These are phyloP conservation scores for Dyspetes luteomarginatus DNA, from an alignment of 2,888 invertebrate species.

Conservation along the genomic window DNA sequence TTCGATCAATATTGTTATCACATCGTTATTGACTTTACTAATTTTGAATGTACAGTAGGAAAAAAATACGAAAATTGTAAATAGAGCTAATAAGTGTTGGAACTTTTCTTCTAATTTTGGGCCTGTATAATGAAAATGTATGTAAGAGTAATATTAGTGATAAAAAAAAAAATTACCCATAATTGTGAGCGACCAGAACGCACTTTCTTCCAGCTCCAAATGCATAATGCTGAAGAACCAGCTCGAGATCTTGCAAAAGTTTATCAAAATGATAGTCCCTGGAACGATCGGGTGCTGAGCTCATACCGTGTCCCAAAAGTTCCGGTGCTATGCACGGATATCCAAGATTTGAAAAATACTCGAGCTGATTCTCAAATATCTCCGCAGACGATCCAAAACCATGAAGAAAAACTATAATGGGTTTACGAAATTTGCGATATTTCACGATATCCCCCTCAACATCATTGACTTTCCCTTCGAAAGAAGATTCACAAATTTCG, in stretches of 20 bases:
- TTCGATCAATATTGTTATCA: no score
- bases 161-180: conserved; percentile 85
- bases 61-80: no score
- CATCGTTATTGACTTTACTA: no score
- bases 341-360: conserved; percentile 85
- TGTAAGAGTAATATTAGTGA: neutral
- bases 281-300: conserved; percentile 85
- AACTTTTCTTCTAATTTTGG: neutral
- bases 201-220: conserved; percentile 85
- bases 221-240: conserved; percentile 87
- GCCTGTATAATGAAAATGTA: neutral
- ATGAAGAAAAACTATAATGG: conserved; percentile 87
- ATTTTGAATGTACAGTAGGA: no score
- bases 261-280: conserved; percentile 86
- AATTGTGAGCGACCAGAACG: conserved; percentile 88
- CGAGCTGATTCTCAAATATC: conserved; percentile 86
- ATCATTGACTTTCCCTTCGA: no score
- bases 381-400: conserved; percentile 88
- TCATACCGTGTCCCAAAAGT: conserved; percentile 88
- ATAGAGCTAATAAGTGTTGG: no score
- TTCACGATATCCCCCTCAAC: conserved; percentile 69
- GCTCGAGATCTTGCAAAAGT: conserved; percentile 85
- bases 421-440: conserved; percentile 81
- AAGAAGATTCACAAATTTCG: conserved; percentile 53
- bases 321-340: conserved; percentile 88